Conservation (phyloP, 2,113 vertebrate species). For the Phasianus colchicus region DNA sequence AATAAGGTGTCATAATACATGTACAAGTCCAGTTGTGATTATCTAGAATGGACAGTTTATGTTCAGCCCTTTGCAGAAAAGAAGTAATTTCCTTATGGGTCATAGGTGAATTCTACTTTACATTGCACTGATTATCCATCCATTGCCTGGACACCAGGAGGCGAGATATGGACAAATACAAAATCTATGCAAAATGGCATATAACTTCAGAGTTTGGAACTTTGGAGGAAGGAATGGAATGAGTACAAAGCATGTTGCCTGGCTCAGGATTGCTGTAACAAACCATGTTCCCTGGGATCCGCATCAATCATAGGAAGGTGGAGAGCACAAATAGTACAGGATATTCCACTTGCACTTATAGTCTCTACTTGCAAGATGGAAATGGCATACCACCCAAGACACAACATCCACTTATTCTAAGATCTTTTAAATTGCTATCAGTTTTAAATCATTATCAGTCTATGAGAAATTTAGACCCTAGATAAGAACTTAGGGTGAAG, state of each 20-base stretch:
- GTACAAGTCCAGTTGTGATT: neutral
- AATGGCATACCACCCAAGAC: neutral
- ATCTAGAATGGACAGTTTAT: neutral
- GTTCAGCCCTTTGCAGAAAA: neutral
- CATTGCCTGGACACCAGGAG: neutral
- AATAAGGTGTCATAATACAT: neutral
- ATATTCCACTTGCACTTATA: rapidly evolving
- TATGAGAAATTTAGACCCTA: neutral
- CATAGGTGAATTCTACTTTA: neutral
- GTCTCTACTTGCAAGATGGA: neutral
- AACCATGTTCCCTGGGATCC: rapidly evolving
- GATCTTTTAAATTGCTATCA: neutral
- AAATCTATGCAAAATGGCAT: neutral
- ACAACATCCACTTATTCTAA: neutral
- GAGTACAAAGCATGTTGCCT: neutral
- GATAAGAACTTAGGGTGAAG: neutral
- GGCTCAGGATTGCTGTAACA: neutral
- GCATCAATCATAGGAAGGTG: rapidly evolving
- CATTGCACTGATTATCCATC: neutral
- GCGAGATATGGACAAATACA: neutral
- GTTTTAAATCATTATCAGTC: neutral
- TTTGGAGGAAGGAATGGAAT: neutral
- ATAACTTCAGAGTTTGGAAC: neutral
- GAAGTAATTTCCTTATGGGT: neutral
- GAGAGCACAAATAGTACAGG: neutral